Base-by-base conservation (phyloP, 2,888 invertebrate species). In the Drosophila borborema region DNA sequence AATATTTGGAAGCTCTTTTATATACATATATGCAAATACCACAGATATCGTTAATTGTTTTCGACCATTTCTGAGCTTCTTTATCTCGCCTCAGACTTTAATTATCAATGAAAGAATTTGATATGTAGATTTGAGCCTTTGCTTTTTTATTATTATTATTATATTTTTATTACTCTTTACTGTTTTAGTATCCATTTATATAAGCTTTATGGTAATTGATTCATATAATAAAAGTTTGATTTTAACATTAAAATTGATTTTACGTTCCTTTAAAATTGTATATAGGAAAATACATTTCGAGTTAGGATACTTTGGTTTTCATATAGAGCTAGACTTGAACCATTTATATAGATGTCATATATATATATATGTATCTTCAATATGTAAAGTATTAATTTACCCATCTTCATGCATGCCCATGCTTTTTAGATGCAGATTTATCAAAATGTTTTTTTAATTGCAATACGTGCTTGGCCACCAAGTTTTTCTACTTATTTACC, bases 381-480 rank as follows among this genome's bases (percentile, higher is more conserved):
- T 49, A 49, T 10, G n/a, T 18, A 34, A 18, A 23, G 23, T 38
- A 54, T 40, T 54, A 16, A 54, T n/a, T 38, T 54, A 10, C 40
- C 28, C 23, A 54, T 54, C 54, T 54, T n/a, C n/a, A 40, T 40
- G 54, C 40, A 55, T 14, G 41, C n/a, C 55, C 55, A 40, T 51
- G 4, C 34, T 3, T 18, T 51, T 51, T 8, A 20, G 51, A 16
- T 28, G 41, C 12, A 41, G 40, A 55, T 55, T 55, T 55, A 55
- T 55, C 14, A 31, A 20, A 23, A 40, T 55, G 23, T 12, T 28
- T 31, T 55, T 55, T 41, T 38, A 62, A 41, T 28, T 55, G 55
- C 41, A 55, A 41, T 55, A 55, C 55, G 55, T 55, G 55, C 55
- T 55, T 41, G 55, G 55, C 12, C 55, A 14, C 7, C 40, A n/a